Conservation (phyloP, 2,797 vertebrate genomes). For the Macropus fuliginosus region DNA sequence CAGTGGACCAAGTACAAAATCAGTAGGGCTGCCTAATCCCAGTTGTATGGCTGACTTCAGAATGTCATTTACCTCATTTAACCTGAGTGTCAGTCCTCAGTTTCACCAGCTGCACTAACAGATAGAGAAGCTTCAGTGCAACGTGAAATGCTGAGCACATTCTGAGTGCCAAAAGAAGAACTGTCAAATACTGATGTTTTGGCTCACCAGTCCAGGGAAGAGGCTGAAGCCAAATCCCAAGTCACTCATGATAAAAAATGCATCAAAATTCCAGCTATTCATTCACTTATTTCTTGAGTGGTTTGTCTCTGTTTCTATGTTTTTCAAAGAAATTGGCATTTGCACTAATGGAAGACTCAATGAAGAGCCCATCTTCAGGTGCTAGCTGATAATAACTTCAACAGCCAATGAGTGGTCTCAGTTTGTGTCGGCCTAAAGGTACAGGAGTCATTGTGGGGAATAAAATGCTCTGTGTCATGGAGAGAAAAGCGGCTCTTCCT, state of each 20-base stretch:
- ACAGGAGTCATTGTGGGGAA: background rate
- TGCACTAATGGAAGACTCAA: slow-evolving; percentile 8
- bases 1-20: slow-evolving; percentile 69
- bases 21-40: slow-evolving; percentile 55
- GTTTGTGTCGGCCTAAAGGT: background rate
- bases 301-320: background rate
- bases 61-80: background rate
- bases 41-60: background rate
- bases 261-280: background rate
- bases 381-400: background rate
- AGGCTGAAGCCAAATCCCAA: background rate
- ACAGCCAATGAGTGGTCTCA: background rate
- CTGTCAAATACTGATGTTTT: background rate
- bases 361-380: slow-evolving; percentile 11
- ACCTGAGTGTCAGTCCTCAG: slow-evolving; percentile 54
- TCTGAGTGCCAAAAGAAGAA: background rate
- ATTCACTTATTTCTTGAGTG: slow-evolving; percentile 31
- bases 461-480: background rate
- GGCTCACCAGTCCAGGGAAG: background rate
- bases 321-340: slow-evolving; percentile 27
- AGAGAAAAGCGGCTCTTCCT: background rate
- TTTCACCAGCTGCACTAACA: slow-evolving; percentile 66
- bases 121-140: slow-evolving; percentile 60
- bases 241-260: slow-evolving; percentile 3
- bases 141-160: slow-evolving; percentile 1